Conservation (phyloP, 2,888 invertebrate genomes). For the Scelioninae gen. 1 region DNA sequence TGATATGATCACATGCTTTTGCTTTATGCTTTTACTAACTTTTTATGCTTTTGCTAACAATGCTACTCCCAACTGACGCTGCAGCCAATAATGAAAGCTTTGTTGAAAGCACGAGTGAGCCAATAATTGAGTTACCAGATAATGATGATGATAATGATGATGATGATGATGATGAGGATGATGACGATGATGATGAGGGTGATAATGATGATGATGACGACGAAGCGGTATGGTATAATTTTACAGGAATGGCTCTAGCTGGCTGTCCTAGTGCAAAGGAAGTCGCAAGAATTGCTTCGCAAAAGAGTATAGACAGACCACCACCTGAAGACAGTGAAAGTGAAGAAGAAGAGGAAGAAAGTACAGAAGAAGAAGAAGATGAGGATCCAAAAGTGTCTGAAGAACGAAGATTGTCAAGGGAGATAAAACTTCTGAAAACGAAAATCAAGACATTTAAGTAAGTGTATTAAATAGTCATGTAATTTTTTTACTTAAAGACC, state of each 20-base stretch:
- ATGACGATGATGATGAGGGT: too few species aligned
- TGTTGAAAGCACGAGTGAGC: constrained; percentile 72
- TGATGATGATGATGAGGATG: too few species aligned
- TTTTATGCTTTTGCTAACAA: too few species aligned
- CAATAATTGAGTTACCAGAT: constrained; percentile 79
- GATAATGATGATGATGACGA: constrained; percentile 75
- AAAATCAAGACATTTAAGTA: constrained; percentile 85
- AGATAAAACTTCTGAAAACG: constrained; percentile 88
- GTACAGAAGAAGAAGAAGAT: constrained; percentile 87
- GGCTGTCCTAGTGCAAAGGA: constrained; percentile 84
- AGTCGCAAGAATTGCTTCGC: constrained; percentile 82
- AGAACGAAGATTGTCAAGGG: constrained; percentile 87
- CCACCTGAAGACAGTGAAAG: constrained; percentile 76
- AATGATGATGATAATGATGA: too few species aligned
- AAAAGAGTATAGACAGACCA: constrained; percentile 82
- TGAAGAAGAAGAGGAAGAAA: constrained; percentile 86
- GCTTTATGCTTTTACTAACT: constrained; percentile 40
- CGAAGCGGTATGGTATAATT: constrained; percentile 80
- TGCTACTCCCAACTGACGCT: constrained; percentile 39
- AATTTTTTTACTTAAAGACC: too few species aligned
- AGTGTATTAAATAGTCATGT: too few species aligned
- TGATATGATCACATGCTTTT: background rate
- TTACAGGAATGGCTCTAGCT: constrained; percentile 84
- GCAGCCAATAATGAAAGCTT: constrained; percentile 71
- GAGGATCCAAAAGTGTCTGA: constrained; percentile 88